Base-by-base conservation (phyloP, 2,888 invertebrate species). In the Fragum whitleyi region DNA sequence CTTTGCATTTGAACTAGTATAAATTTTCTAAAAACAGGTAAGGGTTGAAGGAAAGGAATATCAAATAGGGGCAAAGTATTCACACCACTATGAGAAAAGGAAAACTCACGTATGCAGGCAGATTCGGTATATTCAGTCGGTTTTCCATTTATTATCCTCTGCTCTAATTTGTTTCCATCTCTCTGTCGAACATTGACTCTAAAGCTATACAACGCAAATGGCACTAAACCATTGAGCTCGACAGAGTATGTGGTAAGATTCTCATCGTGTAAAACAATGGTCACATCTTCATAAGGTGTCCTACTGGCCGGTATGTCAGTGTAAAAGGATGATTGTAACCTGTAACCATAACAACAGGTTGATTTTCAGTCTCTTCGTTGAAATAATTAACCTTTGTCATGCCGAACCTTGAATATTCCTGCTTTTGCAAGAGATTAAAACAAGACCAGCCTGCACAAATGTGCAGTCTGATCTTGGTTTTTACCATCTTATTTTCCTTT, bases 131-230 rank as follows among this genome's bases (percentile, higher is more conserved):
- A 74, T 7, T 77, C 79, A 0, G 89, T 84, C 5, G 67, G 23
- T 23, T 82, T 83, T 29, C 74, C 83, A 21, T 65, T 68, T 51
- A 79, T 39, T 7, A 69, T 74, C 3, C 19, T 47, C 11, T 47
- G 53, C 78, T 85, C 69, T 3, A 85, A 32, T 70, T 91, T 91
- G 5, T 79, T 86, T 9, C 83, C 88, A 65, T 87, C 86, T 21
- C 28, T 19, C 23, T 87, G 86, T 39, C 85, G 79, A 23, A 87
- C 87, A 73, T 90, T 89, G 23, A 90, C 87, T n/a, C 91, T 75
- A 80, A 89, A 85, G 19, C 72, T 77, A 78, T 89, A 90, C 14
- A 32, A 57, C 2, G 59, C 81, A 62, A 87, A 85, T 16, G 85
- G 82, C n/a, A 78, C 67, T 21, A 90, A 81, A 47, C 68, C 55